These are phyloP conservation scores for Archilochus colubris DNA, from an alignment of 2,113 vertebrate genomes.

Conservation along the genomic window DNA sequence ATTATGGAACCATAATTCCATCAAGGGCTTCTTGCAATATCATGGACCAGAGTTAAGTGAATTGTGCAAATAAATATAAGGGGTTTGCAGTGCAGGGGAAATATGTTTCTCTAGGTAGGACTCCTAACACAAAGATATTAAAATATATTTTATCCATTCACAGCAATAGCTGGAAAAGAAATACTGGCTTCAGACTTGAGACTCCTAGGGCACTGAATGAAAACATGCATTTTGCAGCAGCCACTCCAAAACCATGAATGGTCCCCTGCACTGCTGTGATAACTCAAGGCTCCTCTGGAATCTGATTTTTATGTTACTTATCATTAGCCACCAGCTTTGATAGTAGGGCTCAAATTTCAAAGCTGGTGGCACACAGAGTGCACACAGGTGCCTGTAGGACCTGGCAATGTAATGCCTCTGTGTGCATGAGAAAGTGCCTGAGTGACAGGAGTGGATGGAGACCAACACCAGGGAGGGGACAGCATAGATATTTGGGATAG, in stretches of 20 bases:
- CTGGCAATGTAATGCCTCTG: no score
- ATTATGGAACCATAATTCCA: conserved; percentile 60
- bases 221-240: conserved; percentile 13
- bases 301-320: background rate
- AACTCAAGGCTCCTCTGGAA: background rate
- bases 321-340: background rate
- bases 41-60: conserved; percentile 50
- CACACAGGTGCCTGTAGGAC: background rate
- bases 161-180: conserved; percentile 23
- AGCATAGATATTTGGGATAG: background rate
- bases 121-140: conserved; percentile 13
- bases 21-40: conserved; percentile 48
- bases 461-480: background rate
- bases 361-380: background rate
- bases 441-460: background rate
- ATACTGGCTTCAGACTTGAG: background rate
- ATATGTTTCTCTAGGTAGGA: background rate
- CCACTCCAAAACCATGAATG: background rate
- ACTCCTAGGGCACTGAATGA: background rate
- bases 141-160: conserved; percentile 43
- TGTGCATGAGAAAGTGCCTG: background rate
- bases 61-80: conserved; percentile 57
- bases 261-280: background rate
- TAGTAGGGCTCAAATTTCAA: background rate
- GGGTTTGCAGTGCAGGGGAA: conserved; percentile 11